Percentiles rank a stretch among this genome's conserved stretches.
Evolutionary conservation across 2,888 invertebrate genomes (phyloP).

Genomic region (Pachliopta kotzebuea): DNA sequence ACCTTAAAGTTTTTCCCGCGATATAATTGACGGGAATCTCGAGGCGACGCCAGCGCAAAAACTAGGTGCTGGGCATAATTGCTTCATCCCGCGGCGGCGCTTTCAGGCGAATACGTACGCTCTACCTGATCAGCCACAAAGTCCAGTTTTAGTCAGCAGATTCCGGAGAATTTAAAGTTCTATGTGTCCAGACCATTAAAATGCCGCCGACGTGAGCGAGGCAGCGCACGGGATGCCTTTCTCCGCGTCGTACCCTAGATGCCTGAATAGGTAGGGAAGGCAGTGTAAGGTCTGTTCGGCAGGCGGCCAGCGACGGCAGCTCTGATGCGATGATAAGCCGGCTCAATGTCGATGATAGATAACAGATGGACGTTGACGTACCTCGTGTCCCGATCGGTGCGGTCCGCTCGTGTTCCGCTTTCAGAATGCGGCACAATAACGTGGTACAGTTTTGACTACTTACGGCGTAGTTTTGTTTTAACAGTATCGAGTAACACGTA

Average conservation of each 20-base stretch:
- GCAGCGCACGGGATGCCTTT: too few species aligned
- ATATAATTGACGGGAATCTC: slow-evolving; percentile 28
- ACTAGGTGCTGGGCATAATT: slow-evolving; percentile 35
- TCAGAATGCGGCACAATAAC: slow-evolving; percentile 8
- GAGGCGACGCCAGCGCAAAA: slow-evolving; percentile 31
- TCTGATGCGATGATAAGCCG: slow-evolving; percentile 21
- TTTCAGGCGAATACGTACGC: not conserved
- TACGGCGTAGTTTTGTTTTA: too few species aligned
- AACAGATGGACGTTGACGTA: slow-evolving; percentile 15
- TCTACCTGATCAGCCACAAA: not conserved
- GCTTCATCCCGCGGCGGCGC: slow-evolving; percentile 32
- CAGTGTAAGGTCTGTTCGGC: slow-evolving; percentile 2
- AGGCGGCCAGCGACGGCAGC: not conserved
- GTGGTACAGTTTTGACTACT: too few species aligned
- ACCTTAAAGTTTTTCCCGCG: slow-evolving; percentile 17
- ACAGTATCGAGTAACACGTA: too few species aligned
- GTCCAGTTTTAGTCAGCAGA: slow-evolving; percentile 1
- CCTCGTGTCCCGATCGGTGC: not conserved
- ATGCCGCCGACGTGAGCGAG: slow-evolving; percentile 28
- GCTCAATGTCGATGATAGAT: slow-evolving; percentile 16
- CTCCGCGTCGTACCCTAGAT: slow-evolving; percentile 12
- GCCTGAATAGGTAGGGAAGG: slow-evolving; percentile 30
- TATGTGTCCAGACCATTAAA: slow-evolving; percentile 28
- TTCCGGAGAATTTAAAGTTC: slow-evolving; percentile 3
- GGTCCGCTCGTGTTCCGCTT: slow-evolving; percentile 15